Percentiles rank a stretch among this genome's conserved stretches.
Conservation (phyloP, 2,888 invertebrate species). For the Oscheius onirici region DNA sequence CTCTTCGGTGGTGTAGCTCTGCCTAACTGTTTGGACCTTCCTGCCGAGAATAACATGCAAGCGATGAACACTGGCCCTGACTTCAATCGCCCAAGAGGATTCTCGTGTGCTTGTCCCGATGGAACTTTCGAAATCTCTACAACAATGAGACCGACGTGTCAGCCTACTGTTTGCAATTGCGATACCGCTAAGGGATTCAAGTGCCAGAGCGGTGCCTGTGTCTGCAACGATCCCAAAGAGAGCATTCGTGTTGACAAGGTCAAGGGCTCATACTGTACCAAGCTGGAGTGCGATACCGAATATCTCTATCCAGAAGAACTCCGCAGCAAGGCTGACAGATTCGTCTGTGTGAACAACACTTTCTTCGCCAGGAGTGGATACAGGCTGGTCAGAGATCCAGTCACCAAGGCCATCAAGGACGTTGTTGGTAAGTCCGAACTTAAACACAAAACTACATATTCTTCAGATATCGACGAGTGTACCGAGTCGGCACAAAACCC, state of each 20-base stretch:
- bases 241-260: not conserved
- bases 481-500: not conserved
- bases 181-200: not conserved
- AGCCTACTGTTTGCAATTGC: not conserved
- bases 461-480: conserved; percentile 32
- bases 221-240: not conserved
- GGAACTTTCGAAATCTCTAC: not conserved
- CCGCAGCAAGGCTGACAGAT: not conserved
- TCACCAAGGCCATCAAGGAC: not conserved
- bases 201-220: not conserved
- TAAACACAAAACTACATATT: not conserved
- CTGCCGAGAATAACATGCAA: not conserved
- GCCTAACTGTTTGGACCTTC: conserved; percentile 9
- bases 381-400: conserved; percentile 8
- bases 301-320: not conserved
- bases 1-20: not conserved
- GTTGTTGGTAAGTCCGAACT: conserved; percentile 18
- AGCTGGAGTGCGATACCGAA: conserved; percentile 11
- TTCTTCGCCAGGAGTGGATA: conserved; percentile 14
- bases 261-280: not conserved
- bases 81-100: not conserved
- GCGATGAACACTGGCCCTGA: not conserved
- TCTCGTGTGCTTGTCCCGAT: conserved; percentile 21
- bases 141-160: not conserved
- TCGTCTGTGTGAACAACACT: not conserved